Evolutionary conservation across 2,113 vertebrate genomes (phyloP).

Genomic region (Triplophysa dalaica): DNA sequence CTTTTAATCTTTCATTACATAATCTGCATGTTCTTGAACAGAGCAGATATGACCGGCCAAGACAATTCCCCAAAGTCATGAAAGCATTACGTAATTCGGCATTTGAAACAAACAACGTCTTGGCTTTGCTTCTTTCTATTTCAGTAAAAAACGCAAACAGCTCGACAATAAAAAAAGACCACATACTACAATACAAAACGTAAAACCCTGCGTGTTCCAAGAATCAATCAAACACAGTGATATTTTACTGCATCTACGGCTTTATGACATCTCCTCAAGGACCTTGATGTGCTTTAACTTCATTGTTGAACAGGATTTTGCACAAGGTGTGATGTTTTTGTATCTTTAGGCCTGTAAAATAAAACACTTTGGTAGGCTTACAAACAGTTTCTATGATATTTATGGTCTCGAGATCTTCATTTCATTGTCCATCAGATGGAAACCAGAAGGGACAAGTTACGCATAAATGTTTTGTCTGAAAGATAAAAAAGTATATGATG

Average conservation of each 20-base stretch:
- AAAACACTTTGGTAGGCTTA: no score
- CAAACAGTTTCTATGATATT: no score
- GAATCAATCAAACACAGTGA: neutral
- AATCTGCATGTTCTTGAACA: conserved; percentile 34
- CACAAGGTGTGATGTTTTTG: no score
- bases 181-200: neutral
- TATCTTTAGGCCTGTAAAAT: no score
- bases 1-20: conserved; percentile 34
- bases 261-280: neutral
- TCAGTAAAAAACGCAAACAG: neutral
- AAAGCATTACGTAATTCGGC: conserved; percentile 32
- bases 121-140: neutral
- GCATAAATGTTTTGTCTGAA: no score
- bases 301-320: no score
- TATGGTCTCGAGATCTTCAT: no score
- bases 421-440: no score
- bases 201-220: neutral
- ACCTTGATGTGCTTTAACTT: neutral
- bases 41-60: conserved; percentile 29
- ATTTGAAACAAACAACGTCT: conserved; percentile 44
- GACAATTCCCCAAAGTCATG: conserved; percentile 12
- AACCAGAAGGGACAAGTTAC: no score
- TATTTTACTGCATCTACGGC: neutral
- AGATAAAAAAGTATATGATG: no score
- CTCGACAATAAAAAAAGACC: neutral